A percentile compares a stretch with the other conserved stretches of the same genome.
phyloP scores from a whole-genome alignment of 2,888 invertebrate species.

The Pyralis farinalis region DNA sequence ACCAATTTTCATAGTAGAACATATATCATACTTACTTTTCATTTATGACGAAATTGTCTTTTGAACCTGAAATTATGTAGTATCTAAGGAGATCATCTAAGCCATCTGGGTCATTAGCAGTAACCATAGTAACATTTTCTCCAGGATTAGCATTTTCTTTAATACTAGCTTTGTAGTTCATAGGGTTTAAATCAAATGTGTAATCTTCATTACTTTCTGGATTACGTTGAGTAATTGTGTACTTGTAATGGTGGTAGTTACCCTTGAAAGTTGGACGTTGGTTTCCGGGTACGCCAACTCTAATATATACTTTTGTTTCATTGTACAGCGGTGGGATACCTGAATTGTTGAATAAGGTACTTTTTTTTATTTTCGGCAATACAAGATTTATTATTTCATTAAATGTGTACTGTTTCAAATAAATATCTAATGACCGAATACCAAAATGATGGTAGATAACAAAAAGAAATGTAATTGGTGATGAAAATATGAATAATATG shows the following conservation, averaged over 20 bases:
- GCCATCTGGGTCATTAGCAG: slow-evolving; percentile 90
- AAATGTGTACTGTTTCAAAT: too few relatives aligned
- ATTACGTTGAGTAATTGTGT: slow-evolving; percentile 49
- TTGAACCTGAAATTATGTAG: slow-evolving; percentile 86
- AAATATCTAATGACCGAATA: too few relatives aligned
- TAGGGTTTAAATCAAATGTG: slow-evolving; percentile 82
- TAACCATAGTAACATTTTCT: slow-evolving; percentile 84
- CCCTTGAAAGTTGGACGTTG: slow-evolving; percentile 90
- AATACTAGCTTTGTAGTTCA: slow-evolving; percentile 86
- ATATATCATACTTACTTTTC: slow-evolving; percentile 74
- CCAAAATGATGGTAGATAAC: too few relatives aligned
- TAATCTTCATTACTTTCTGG: slow-evolving; percentile 58
- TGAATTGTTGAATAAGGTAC: too few relatives aligned
- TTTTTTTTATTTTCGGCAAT: too few relatives aligned
- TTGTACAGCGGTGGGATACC: slow-evolving; percentile 84
- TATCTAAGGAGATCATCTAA: slow-evolving; percentile 85
- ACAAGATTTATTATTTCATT: too few relatives aligned
- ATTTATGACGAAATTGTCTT: slow-evolving; percentile 89
- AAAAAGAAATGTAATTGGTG: too few relatives aligned
- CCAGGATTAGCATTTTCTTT: slow-evolving; percentile 86
- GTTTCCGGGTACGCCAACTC: slow-evolving; percentile 90
- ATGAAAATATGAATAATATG: too few relatives aligned
- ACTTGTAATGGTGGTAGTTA: slow-evolving; percentile 82
- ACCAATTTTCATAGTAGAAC: too few relatives aligned
- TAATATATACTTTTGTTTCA: slow-evolving; percentile 83